A percentile compares a stretch with the other conserved stretches of the same genome.
Conservation (phyloP, 2,888 invertebrate genomes). For the Tetheella fluctuosa region DNA sequence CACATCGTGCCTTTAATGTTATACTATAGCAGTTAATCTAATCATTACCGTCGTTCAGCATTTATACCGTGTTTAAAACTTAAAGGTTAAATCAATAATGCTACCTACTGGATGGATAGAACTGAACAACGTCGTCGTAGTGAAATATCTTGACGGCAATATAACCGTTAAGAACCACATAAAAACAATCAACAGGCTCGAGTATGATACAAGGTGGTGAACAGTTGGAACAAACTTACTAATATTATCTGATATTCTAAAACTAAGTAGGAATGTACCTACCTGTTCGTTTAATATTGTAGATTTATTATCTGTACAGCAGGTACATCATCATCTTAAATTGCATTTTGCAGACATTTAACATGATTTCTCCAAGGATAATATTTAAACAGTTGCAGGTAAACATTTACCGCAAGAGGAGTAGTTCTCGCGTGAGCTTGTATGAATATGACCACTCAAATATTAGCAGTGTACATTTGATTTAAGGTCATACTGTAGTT, state of each 20-base stretch:
- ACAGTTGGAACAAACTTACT: too few relatives aligned
- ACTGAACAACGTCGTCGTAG: too few relatives aligned
- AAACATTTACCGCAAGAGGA: neutral
- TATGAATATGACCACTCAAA: slow-evolving; percentile 16
- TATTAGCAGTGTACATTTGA: neutral
- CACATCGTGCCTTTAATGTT: slow-evolving; percentile 42
- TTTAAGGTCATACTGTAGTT: neutral
- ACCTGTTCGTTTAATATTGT: too few relatives aligned
- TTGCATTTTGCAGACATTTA: slow-evolving; percentile 60
- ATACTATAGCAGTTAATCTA: slow-evolving; percentile 8
- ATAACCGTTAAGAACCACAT: neutral
- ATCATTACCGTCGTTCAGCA: slow-evolving; percentile 4
- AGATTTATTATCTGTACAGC: neutral
- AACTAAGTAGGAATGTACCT: too few relatives aligned
- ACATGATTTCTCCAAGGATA: slow-evolving; percentile 68
- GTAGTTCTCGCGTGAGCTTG: slow-evolving; percentile 24
- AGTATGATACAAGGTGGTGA: too few relatives aligned
- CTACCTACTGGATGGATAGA: too few relatives aligned
- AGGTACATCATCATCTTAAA: slow-evolving; percentile 42
- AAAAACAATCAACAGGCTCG: too few relatives aligned
- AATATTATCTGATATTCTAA: too few relatives aligned
- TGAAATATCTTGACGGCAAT: neutral
- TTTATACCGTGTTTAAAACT: neutral
- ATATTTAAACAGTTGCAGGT: slow-evolving; percentile 43
- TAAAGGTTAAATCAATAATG: neutral